These are phyloP conservation scores for Trissonchulus sp. DNA, from an alignment of 2,888 invertebrate species.

Conservation along the genomic window DNA sequence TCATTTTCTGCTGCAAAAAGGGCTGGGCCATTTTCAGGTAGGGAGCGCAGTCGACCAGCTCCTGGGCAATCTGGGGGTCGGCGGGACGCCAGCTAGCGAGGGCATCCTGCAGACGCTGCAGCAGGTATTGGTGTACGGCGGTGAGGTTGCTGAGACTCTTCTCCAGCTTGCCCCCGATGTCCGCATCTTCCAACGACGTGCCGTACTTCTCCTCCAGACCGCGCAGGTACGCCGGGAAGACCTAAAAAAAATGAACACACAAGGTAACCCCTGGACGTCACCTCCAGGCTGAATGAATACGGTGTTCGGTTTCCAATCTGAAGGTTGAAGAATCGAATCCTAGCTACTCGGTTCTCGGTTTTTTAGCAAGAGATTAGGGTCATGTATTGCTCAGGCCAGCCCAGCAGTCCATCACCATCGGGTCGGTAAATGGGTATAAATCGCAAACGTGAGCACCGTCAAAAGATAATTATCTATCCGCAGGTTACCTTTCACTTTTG, in stretches of 20 bases:
- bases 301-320: too few relatives aligned
- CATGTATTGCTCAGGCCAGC: too few relatives aligned
- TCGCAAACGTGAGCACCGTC: too few relatives aligned
- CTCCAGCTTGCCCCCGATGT: not conserved
- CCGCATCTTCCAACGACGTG: not conserved
- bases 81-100: not conserved
- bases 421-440: too few relatives aligned
- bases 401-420: too few relatives aligned
- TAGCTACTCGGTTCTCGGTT: too few relatives aligned
- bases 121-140: not conserved
- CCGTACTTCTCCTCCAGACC: not conserved
- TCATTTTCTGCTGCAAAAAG: constrained; percentile 6
- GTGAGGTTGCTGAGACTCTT: not conserved
- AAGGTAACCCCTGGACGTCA: too few relatives aligned
- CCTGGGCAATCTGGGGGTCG: not conserved
- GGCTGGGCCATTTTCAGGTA: constrained; percentile 18
- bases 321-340: too few relatives aligned
- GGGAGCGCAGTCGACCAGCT: not conserved
- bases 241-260: not conserved
- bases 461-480: too few relatives aligned
- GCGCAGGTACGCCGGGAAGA: not conserved
- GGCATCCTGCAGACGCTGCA: not conserved
- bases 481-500: too few relatives aligned
- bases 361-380: too few relatives aligned
- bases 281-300: too few relatives aligned